Conservation (phyloP, 2,113 vertebrate genomes). For the Loxodonta africana region DNA sequence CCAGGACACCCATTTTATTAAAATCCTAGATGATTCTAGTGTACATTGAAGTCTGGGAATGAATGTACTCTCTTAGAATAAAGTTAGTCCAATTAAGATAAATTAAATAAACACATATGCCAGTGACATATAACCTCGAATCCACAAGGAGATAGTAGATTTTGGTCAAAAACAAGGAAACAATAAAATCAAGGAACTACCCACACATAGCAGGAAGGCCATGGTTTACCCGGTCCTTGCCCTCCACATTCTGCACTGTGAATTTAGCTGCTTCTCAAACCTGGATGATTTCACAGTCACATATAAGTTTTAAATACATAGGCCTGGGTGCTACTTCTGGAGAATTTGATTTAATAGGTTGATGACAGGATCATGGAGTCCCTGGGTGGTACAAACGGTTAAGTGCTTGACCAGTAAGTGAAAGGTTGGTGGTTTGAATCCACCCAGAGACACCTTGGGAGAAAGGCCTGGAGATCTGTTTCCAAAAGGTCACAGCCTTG, state of each 20-base stretch:
- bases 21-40: not conserved
- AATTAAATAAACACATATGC: not conserved
- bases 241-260: not conserved
- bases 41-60: not conserved
- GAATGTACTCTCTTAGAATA: not conserved
- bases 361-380: too few species aligned
- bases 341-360: not conserved
- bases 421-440: too few species aligned
- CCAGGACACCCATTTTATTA: conserved; percentile 9
- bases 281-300: not conserved
- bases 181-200: not conserved
- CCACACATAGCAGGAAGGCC: not conserved
- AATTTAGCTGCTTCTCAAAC: not conserved
- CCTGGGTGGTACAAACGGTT: too few species aligned
- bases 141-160: not conserved
- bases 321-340: not conserved
- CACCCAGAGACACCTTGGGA: too few species aligned
- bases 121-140: not conserved
- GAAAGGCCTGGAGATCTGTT: too few species aligned
- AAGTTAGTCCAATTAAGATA: not conserved
- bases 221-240: accelerated
- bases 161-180: not conserved
- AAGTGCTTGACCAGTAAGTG: too few species aligned
- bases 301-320: not conserved
- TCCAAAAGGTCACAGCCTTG: too few species aligned